Conservation (phyloP, 2,113 vertebrate genomes). For the Cyrtonyx montezumae region DNA sequence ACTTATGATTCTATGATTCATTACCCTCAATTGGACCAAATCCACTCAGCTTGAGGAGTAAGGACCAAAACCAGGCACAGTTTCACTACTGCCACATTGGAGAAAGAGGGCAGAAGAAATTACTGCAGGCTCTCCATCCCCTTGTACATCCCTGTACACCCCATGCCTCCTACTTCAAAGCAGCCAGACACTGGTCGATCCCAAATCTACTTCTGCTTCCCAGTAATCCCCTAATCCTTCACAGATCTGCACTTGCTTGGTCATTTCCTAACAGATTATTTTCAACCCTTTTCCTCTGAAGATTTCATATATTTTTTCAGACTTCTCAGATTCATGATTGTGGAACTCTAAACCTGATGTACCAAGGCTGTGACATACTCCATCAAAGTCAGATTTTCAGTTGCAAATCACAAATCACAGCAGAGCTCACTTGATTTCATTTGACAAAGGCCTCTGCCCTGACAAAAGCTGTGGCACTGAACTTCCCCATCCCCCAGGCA, state of each 20-base stretch:
- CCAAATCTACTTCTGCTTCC: neutral
- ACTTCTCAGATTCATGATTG: fast-evolving
- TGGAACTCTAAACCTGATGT: neutral
- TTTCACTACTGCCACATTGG: neutral
- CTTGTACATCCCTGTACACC: fast-evolving
- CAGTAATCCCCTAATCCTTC: neutral
- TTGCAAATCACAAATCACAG: neutral
- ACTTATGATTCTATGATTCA: neutral
- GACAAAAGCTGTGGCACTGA: neutral
- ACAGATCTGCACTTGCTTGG: neutral
- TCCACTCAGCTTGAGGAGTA: fast-evolving
- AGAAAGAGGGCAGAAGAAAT: neutral
- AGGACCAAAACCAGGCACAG: neutral
- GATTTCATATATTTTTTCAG: neutral
- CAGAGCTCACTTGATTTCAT: neutral
- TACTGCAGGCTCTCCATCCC: neutral
- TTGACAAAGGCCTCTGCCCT: neutral
- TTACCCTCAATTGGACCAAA: neutral
- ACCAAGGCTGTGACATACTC: neutral
- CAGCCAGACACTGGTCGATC: fast-evolving
- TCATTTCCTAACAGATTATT: neutral
- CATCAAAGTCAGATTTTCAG: neutral
- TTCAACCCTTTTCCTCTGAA: neutral
- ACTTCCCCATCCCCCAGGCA: neutral
- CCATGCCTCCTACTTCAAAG: neutral